Evolutionary conservation across 2,797 vertebrate genomes (phyloP), one percentile per base, ranked within the genome.

Genomic region (Myotis planiceps): DNA sequence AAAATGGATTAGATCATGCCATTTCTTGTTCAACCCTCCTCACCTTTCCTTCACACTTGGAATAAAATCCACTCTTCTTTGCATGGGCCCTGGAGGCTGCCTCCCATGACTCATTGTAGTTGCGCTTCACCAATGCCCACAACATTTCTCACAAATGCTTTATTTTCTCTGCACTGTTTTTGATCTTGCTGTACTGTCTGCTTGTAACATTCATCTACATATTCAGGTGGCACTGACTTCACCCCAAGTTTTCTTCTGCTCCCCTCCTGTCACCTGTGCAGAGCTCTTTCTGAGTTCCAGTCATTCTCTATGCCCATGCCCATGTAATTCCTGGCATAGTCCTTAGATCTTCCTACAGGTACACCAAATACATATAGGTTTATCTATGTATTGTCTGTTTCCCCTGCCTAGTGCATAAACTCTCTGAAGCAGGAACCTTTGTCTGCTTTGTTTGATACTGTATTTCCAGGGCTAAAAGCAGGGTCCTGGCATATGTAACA

Each of bases 311-410:
- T 25, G 7, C 19, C 32, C 27, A 37, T 32, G 4, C 13, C 37
- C 27, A 2, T 47, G 25, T 25, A 55, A 18, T 80, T 90, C 65
- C 42, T 37, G 51, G 47, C 13, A 29, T 2, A 29, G 21, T 12
- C 15, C 10, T 42, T 4, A 18, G 1, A 29, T 18, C 10, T 58
- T 53, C 47, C 23, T 51, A 3, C 3, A 34, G 14, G 76, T 19
- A 9, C 0, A 1, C 13, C 29, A 9, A 18, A 42, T 1, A 0
- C 14, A 0, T 1, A 1, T 2, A 25, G 34, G 8, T 27, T n/a
- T 68, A 18, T 14, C 49, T 15, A 0, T 18, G 12, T 7, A 4
- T 45, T 9, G 19, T 34, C 7, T 88, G 29, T 10, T 9, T 42
- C 16, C n/a, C 9, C 19, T 14, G 18, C 49, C 72, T 32, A 25